Base-by-base conservation (phyloP, 2,888 invertebrate species). In the Ornithoptera alexandrae region DNA sequence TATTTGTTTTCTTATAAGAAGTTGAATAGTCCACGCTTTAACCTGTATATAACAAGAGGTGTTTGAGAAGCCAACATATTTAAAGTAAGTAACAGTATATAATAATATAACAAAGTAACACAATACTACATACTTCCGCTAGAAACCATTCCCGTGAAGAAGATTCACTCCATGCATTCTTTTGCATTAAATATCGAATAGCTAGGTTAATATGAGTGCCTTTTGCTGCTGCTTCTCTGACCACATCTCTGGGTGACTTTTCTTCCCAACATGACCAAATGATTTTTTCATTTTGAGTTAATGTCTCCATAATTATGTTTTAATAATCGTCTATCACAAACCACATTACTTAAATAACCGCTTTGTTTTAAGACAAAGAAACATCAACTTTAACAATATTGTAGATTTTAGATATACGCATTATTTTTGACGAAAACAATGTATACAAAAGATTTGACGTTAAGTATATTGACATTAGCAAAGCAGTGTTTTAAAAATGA, bases 261-360 rank as follows among this genome's bases (percentile, higher is more conserved):
- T 87, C 91, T 72, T 93, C 93, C 95, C 95, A 95, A 74, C 94
- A 94, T 66, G 92, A 90, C 95, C 95, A 95, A 75, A 95, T 92
- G 65, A 91, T 93, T 76, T 93, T 93, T 74, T 93, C 89, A 84
- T 94, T 93, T 81, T 93, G 93, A 70, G 86, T 90, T 72, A 94
- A 78, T 75, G 92, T 90, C 86, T 95, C 95, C 93, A 94, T 91
- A 56, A 69, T 56, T 67, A 6, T 20, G 22, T 30, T 22, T 22
- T 62, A 15, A 20, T 62, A n/a, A n/a, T 10, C 39, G 2, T n/a
- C 62, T 46, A 46, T 46, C 5, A n/a, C 61, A 46, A 46, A 46
- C 46, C 4, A 10, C 46, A 12, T 60, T 60, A 58, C 22, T 58
- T 22, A 58, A 58, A n/a, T 53, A 50, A 50, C 18, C 61, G 61